phyloP scores from a whole-genome alignment of 2,888 invertebrate species.

The Cyclophora albipunctata region DNA sequence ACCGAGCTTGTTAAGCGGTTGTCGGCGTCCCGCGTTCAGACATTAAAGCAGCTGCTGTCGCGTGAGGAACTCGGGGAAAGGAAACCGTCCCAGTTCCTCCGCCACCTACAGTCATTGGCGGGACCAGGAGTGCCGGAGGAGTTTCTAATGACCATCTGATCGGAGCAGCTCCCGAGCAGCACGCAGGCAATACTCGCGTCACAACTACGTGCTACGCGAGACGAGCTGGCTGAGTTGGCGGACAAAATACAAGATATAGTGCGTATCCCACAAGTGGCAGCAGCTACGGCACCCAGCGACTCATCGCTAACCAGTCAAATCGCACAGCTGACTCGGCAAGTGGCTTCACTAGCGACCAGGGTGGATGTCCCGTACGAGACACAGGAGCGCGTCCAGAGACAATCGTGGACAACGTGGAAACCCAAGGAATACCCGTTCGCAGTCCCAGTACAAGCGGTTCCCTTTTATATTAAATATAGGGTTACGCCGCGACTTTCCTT shows the following conservation, averaged over 20 bases:
- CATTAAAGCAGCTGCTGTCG: slow-evolving; percentile 5
- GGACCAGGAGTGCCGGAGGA: slow-evolving; percentile 1
- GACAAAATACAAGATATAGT: background rate
- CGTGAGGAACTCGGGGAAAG: slow-evolving; percentile 11
- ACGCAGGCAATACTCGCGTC: slow-evolving; percentile 5
- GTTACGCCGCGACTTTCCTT: slow-evolving; percentile 18
- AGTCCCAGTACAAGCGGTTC: slow-evolving; percentile 11
- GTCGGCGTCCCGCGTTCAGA: background rate
- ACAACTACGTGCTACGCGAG: background rate
- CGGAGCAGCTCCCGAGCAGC: slow-evolving; percentile 1
- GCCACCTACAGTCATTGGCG: slow-evolving; percentile 6
- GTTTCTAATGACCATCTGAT: background rate
- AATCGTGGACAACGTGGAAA: background rate
- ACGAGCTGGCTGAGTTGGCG: slow-evolving; percentile 1
- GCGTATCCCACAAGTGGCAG: background rate
- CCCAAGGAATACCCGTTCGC: slow-evolving; percentile 1
- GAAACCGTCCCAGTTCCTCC: slow-evolving; percentile 8
- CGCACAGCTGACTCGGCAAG: background rate
- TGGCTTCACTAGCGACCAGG: background rate
- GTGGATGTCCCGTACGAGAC: background rate
- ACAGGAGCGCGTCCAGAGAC: background rate
- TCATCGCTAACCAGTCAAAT: background rate
- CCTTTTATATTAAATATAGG: slow-evolving; percentile 20
- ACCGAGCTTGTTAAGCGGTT: slow-evolving; percentile 1
- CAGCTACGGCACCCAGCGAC: background rate